phyloP scores from a whole-genome alignment of 2,113 vertebrate genomes.

The Antechinus flavipes region DNA sequence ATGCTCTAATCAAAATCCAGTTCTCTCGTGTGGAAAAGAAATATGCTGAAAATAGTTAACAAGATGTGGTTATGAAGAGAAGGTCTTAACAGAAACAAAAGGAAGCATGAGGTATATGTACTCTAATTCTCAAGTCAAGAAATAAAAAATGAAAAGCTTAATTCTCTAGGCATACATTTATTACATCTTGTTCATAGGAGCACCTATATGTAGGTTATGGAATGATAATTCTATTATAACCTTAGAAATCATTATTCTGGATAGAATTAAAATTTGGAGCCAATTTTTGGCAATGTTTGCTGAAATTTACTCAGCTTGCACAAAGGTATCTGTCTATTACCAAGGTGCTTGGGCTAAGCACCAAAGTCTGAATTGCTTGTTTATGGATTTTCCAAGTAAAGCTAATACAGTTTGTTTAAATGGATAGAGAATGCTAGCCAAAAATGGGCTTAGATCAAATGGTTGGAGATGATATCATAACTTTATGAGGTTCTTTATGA shows the following conservation, averaged over 20 bases:
- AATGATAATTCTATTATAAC: background rate
- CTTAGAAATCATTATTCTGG: slow-evolving; percentile 8
- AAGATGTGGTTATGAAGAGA: background rate
- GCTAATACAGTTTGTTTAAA: background rate
- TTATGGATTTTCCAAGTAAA: background rate
- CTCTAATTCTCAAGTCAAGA: background rate
- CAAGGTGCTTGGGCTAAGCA: background rate
- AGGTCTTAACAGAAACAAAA: background rate
- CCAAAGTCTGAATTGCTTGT: background rate
- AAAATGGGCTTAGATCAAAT: slow-evolving; percentile 7
- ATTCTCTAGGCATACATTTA: background rate
- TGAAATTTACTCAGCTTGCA: background rate
- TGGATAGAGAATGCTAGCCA: background rate
- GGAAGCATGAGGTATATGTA: background rate
- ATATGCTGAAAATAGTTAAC: background rate
- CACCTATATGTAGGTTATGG: background rate
- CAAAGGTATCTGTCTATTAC: background rate
- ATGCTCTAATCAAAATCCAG: background rate
- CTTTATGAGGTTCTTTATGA: background rate
- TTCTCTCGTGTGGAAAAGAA: background rate
- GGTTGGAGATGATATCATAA: background rate
- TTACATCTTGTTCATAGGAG: background rate
- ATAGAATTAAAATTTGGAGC: slow-evolving; percentile 51
- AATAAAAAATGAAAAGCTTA: background rate
- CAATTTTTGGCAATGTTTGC: background rate